These are phyloP conservation scores for Listronotus bonariensis DNA, from an alignment of 1,140 invertebrate species.

Conservation along the genomic window DNA sequence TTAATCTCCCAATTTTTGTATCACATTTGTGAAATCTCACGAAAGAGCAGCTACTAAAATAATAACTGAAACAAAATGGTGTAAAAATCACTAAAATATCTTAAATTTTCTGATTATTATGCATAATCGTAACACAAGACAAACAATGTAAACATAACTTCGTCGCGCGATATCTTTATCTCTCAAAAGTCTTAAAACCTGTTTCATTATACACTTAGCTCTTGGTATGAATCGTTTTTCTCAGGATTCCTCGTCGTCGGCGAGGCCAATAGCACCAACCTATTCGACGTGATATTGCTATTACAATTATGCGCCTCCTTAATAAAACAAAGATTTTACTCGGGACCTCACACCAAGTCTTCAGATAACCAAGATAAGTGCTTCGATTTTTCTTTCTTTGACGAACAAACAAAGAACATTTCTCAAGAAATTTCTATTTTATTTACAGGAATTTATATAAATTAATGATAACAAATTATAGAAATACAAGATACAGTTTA, in stretches of 20 bases:
- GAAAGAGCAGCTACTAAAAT: too few relatives aligned
- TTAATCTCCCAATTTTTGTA: too few relatives aligned
- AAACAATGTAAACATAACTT: constrained; percentile 27
- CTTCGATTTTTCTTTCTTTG: neutral
- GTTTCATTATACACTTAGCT: constrained; percentile 31
- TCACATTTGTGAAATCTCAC: too few relatives aligned
- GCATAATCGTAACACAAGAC: constrained; percentile 16
- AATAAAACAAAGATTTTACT: constrained; percentile 24
- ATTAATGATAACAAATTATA: too few relatives aligned
- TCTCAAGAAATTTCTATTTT: too few relatives aligned
- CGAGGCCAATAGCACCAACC: constrained; percentile 25
- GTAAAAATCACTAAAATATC: too few relatives aligned
- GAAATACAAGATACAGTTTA: too few relatives aligned
- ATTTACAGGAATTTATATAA: too few relatives aligned
- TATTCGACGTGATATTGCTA: constrained; percentile 32
- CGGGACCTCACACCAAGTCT: constrained; percentile 26
- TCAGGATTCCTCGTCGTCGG: constrained; percentile 5
- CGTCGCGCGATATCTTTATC: constrained; percentile 26
- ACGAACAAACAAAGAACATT: too few relatives aligned
- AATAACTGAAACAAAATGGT: too few relatives aligned
- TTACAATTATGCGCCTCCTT: constrained; percentile 29
- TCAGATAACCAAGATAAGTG: constrained; percentile 16
- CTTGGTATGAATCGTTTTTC: constrained; percentile 20
- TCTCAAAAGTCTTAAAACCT: constrained; percentile 27
- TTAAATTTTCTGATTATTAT: too few relatives aligned